Evolutionary conservation across 2,888 invertebrate genomes (phyloP), one percentile per base, ranked within the genome.

Genomic region (Melanostoma scalare): DNA sequence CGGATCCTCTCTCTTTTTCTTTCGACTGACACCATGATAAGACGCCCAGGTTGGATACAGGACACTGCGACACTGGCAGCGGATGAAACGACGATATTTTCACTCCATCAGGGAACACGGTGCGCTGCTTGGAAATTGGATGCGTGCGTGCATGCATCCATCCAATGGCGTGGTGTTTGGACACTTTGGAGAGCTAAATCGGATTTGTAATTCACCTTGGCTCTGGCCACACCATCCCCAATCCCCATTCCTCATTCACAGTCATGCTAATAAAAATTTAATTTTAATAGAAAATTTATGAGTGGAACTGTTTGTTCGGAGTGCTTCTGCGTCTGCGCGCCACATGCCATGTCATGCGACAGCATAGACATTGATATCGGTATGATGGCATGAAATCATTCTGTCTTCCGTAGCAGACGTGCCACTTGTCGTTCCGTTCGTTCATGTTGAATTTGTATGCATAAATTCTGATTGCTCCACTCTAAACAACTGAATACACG

Each of bases 231-330:
- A 53, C 35, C 42, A 53, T 42, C 6, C 30, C 10, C 35, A 52
- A n/a, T 40, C 6, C 5, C 9, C 31, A 20, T 38, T 31, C 42
- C 36, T 5, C 60, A 8, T 20, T 44, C 44, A 48, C 67, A 60
- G 36, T 38, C 65, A 77, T 63, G 81, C 78, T 79, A 75, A 84
- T 84, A 79, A 84, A 84, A 84, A 84, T 75, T 79, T 75, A 79
- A 79, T 79, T 74, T 77, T 79, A 79, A 75, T 74, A 84, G 84
- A 60, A 84, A 84, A 84, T 84, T 84, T 84, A 84, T 84, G 78
- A 84, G 79, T 71, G 79, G 61, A 65, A 46, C 60, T 56, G 71
- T 53, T 46, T 56, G 63, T 48, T 35, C 44, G 69, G 65, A 55
- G 68, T 53, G 56, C 77, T 35, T 58, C 81, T 67, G 31, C 46